phyloP scores from a whole-genome alignment of 2,797 vertebrate species.

The Holocentrus rufus region DNA sequence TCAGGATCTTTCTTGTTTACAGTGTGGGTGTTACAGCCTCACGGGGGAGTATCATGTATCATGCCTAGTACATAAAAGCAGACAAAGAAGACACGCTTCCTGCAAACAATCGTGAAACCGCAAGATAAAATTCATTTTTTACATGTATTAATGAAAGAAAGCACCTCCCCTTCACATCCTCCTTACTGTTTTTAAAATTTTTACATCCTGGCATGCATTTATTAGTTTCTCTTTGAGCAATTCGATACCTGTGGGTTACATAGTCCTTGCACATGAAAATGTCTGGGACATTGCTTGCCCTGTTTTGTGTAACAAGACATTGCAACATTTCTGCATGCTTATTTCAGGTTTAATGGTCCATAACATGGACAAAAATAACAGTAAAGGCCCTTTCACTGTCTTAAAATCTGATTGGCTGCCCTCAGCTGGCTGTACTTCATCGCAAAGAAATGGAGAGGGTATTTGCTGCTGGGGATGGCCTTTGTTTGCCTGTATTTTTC shows the following conservation, averaged over 20 bases:
- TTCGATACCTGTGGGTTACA: slow-evolving; percentile 29
- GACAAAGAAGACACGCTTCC: slow-evolving; percentile 26
- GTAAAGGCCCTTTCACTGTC: slow-evolving; percentile 4
- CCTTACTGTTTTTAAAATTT: slow-evolving; percentile 50
- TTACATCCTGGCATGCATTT: slow-evolving; percentile 38
- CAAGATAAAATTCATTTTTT: slow-evolving; percentile 56
- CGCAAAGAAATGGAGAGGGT: neutral
- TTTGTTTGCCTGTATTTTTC: slow-evolving; percentile 18
- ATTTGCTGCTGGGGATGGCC: neutral
- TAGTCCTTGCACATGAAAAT: slow-evolving; percentile 24
- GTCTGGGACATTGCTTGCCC: slow-evolving; percentile 1
- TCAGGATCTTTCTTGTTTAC: slow-evolving; percentile 58
- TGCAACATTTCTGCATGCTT: neutral
- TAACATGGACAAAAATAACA: slow-evolving; percentile 32
- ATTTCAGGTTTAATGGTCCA: neutral
- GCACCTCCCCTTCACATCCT: slow-evolving; percentile 38
- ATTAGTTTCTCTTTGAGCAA: slow-evolving; percentile 16
- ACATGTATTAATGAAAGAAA: slow-evolving; percentile 41
- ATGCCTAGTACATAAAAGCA: slow-evolving; percentile 51
- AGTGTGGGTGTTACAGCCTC: slow-evolving; percentile 57
- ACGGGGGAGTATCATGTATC: slow-evolving; percentile 32
- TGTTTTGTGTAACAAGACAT: neutral
- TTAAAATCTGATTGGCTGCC: neutral
- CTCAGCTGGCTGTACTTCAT: neutral
- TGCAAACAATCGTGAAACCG: slow-evolving; percentile 39